These are phyloP conservation scores for Sesamia inferens DNA, from an alignment of 2,888 invertebrate genomes.

Conservation along the genomic window DNA sequence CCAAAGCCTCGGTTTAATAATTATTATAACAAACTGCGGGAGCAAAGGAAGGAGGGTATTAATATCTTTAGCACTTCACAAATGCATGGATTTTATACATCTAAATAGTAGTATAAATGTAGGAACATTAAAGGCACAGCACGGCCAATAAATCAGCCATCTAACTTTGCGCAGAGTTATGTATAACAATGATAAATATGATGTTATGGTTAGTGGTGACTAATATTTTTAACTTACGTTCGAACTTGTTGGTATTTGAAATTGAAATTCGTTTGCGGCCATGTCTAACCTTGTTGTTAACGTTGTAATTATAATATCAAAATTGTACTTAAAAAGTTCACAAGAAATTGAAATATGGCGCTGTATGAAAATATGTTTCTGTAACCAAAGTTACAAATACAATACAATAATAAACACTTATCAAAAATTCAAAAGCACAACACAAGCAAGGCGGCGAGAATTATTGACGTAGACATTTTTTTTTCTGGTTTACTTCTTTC, in stretches of 20 bases:
- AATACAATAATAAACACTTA: slow-evolving; percentile 3
- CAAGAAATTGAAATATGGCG: background rate
- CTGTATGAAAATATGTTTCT: slow-evolving; percentile 9
- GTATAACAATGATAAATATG: background rate
- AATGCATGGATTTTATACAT: background rate
- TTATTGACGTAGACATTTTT: no score
- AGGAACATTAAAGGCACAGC: background rate
- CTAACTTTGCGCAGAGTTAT: background rate
- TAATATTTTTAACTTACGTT: slow-evolving; percentile 37
- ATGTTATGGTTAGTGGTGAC: background rate
- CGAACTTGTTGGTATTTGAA: slow-evolving; percentile 25
- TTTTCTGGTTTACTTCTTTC: no score
- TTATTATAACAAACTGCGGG: no score
- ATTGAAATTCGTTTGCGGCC: slow-evolving; percentile 30
- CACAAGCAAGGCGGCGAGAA: background rate
- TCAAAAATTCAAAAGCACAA: slow-evolving; percentile 3
- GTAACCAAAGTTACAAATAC: background rate
- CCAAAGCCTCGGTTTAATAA: background rate
- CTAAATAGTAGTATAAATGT: background rate
- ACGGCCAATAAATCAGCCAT: background rate
- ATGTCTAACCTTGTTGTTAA: slow-evolving; percentile 2
- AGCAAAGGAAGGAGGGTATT: no score
- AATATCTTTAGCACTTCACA: background rate
- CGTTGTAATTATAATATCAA: background rate
- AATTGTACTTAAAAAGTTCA: background rate